These are phyloP conservation scores for Sussaba pulchella DNA, from an alignment of 2,888 invertebrate genomes.

Conservation along the genomic window DNA sequence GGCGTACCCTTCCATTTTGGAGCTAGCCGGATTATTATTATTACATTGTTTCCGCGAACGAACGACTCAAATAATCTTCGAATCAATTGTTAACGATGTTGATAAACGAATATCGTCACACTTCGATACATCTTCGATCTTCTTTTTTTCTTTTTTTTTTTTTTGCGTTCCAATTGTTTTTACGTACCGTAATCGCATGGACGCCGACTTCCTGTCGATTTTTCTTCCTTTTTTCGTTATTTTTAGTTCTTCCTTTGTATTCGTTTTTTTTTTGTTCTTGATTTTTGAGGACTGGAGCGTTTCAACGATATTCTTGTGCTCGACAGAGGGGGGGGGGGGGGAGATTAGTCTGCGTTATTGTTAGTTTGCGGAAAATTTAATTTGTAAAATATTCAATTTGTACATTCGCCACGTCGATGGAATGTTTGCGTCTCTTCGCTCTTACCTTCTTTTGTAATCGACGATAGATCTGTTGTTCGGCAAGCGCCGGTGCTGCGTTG, in stretches of 20 bases:
- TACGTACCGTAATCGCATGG: neutral
- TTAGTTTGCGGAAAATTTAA: too few relatives aligned
- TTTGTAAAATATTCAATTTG: too few relatives aligned
- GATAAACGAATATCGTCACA: constrained; percentile 13
- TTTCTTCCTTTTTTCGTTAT: neutral
- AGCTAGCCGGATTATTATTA: constrained; percentile 1
- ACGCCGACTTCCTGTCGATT: neutral
- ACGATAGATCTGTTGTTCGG: too few relatives aligned
- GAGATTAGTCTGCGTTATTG: too few relatives aligned
- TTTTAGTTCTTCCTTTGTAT: too few relatives aligned
- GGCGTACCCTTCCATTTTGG: constrained; percentile 63
- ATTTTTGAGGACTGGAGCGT: neutral
- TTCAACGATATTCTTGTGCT: too few relatives aligned
- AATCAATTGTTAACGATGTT: constrained; percentile 7
- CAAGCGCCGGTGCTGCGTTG: too few relatives aligned
- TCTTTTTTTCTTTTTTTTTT: neutral
- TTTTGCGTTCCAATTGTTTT: neutral
- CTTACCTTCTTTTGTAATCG: too few relatives aligned
- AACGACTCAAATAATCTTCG: constrained; percentile 11
- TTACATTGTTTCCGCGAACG: constrained; percentile 22
- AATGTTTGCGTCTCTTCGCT: too few relatives aligned
- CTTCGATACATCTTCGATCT: neutral
- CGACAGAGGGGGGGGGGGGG: too few relatives aligned
- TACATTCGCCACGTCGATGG: too few relatives aligned
- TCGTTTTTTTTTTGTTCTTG: too few relatives aligned